Conservation (phyloP, 2,113 vertebrate genomes). For the Microcebus lehilahytsara region DNA sequence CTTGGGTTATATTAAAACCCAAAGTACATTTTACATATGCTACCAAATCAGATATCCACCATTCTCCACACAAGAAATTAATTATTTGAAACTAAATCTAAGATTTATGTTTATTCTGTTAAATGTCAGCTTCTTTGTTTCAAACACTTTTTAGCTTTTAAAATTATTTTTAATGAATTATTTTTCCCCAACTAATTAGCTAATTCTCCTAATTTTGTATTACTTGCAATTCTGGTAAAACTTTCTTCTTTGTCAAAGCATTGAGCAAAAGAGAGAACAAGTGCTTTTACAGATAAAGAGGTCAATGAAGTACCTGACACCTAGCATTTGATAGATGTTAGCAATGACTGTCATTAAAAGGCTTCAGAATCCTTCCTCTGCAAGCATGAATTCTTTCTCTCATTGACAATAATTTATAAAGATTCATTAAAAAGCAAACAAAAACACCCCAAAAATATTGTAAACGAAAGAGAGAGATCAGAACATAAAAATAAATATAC, state of each 20-base stretch:
- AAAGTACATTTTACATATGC: background rate
- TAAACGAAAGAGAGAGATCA: background rate
- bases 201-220: background rate
- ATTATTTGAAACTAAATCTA: slow-evolving; percentile 5
- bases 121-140: slow-evolving; percentile 18
- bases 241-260: background rate
- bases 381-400: background rate
- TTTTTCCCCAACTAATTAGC: background rate
- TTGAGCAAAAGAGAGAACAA: background rate
- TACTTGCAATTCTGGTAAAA: background rate
- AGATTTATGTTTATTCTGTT: background rate
- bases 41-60: background rate
- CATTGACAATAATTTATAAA: background rate
- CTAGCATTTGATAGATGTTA: background rate
- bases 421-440: background rate
- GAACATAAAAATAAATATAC: background rate
- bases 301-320: background rate
- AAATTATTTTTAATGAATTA: background rate
- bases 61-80: background rate
- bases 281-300: background rate
- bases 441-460: background rate
- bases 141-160: background rate
- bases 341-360: background rate
- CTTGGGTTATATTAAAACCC: background rate
- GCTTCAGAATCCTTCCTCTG: background rate